These are phyloP conservation scores for Physocephala rufipes DNA, from an alignment of 2,888 invertebrate species.

Conservation along the genomic window DNA sequence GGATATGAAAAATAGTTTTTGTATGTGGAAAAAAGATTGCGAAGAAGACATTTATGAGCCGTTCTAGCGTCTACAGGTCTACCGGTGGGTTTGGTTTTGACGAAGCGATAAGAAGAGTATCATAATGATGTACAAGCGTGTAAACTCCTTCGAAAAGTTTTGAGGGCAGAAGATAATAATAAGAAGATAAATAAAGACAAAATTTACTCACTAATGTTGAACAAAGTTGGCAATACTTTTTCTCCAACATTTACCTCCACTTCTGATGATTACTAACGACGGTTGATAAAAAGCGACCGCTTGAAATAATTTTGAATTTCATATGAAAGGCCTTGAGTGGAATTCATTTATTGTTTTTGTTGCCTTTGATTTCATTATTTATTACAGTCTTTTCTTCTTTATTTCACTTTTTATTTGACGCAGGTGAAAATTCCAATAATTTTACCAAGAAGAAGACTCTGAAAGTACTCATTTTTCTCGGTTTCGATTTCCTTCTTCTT, in stretches of 20 bases:
- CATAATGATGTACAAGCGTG: constrained; percentile 29
- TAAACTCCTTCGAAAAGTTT: constrained; percentile 8
- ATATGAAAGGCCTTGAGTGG: neutral
- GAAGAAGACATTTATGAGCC: neutral
- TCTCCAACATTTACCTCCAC: too few relatives aligned
- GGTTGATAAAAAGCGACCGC: too few relatives aligned
- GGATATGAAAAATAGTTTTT: constrained; percentile 14
- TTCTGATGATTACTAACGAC: too few relatives aligned
- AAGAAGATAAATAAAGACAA: neutral
- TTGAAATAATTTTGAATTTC: neutral
- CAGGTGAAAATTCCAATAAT: neutral
- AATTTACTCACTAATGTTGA: constrained; percentile 1
- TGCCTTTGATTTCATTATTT: neutral
- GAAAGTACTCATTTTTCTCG: neutral
- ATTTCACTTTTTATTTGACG: neutral
- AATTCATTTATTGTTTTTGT: constrained; percentile 10
- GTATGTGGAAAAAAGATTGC: neutral
- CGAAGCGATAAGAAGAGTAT: constrained; percentile 12
- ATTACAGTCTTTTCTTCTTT: neutral
- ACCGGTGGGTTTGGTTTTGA: too few relatives aligned
- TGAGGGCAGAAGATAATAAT: neutral
- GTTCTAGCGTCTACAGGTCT: neutral
- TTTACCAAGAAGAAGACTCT: too few relatives aligned
- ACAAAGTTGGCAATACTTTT: constrained; percentile 13
- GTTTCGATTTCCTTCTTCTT: neutral